These are phyloP conservation scores for Notothenia coriiceps DNA, from an alignment of 2,113 vertebrate species.

Conservation along the genomic window DNA sequence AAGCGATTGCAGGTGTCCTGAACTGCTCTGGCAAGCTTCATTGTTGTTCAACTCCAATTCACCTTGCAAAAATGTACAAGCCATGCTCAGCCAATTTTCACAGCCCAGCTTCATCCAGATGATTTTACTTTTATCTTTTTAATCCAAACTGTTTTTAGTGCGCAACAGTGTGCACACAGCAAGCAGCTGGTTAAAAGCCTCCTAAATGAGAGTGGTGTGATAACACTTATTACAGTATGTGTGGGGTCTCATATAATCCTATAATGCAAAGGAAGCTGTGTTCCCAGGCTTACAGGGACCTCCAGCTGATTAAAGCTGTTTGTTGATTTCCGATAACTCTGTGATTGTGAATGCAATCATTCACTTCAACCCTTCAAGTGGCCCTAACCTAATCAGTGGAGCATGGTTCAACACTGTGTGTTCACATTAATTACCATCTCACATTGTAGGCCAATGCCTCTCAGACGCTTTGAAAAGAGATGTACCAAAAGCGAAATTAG, in stretches of 20 bases:
- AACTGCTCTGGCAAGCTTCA: not conserved
- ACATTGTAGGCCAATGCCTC: not conserved
- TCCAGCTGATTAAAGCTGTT: not conserved
- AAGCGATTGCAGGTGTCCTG: constrained; percentile 3
- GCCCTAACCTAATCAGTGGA: not conserved
- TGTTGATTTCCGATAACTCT: not conserved
- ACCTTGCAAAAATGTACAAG: not conserved
- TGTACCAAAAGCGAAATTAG: not conserved
- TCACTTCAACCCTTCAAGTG: not conserved
- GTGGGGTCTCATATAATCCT: not conserved
- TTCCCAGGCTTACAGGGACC: not conserved
- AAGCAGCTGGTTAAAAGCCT: not conserved
- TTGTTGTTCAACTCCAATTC: not conserved
- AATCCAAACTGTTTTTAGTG: not conserved
- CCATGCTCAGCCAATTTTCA: not conserved
- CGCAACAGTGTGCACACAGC: not conserved
- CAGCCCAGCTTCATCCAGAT: not conserved
- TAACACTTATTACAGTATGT: not conserved
- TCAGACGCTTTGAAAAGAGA: not conserved
- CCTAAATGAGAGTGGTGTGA: not conserved
- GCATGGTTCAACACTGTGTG: not conserved
- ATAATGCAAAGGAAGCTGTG: not conserved
- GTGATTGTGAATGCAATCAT: not conserved
- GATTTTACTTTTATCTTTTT: not conserved
- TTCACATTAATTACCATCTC: not conserved